A percentile compares a stretch with the other conserved stretches of the same genome.
Conservation (phyloP, 2,888 invertebrate genomes). For the Orgyia antiqua region DNA sequence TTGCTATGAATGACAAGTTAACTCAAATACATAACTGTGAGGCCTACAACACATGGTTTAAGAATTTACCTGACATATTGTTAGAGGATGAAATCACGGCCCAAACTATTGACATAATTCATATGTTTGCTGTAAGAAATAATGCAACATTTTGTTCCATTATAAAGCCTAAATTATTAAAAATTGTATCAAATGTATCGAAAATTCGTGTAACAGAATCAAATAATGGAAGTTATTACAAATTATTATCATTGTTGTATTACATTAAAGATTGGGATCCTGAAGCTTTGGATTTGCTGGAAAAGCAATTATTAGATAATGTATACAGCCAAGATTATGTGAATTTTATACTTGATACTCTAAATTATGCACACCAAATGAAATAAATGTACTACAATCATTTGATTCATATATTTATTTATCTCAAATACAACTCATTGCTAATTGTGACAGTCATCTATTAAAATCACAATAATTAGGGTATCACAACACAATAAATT, state of each 20-base stretch:
- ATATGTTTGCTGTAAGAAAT: slow-evolving; percentile 76
- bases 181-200: slow-evolving; percentile 69
- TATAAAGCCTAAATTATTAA: slow-evolving; percentile 53
- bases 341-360: slow-evolving; percentile 58
- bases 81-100: slow-evolving; percentile 64
- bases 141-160: slow-evolving; percentile 69
- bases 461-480: slow-evolving; percentile 22
- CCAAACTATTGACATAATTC: slow-evolving; percentile 75
- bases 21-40: slow-evolving; percentile 51
- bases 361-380: slow-evolving; percentile 22
- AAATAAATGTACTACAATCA: slow-evolving; percentile 17
- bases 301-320: slow-evolving; percentile 52
- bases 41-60: slow-evolving; percentile 71
- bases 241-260: slow-evolving; percentile 74
- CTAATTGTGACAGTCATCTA: slow-evolving; percentile 27
- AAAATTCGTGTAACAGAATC: slow-evolving; percentile 53
- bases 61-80: slow-evolving; percentile 76
- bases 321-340: slow-evolving; percentile 51
- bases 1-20: slow-evolving; percentile 60
- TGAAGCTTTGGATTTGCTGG: slow-evolving; percentile 57
- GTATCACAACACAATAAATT: slow-evolving; percentile 39
- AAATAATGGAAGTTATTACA: slow-evolving; percentile 60
- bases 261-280: slow-evolving; percentile 69
- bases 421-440: slow-evolving; percentile 40
- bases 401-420: slow-evolving; percentile 36